Conservation (phyloP, 2,113 vertebrate genomes). For the Glaucidium brasilianum region DNA sequence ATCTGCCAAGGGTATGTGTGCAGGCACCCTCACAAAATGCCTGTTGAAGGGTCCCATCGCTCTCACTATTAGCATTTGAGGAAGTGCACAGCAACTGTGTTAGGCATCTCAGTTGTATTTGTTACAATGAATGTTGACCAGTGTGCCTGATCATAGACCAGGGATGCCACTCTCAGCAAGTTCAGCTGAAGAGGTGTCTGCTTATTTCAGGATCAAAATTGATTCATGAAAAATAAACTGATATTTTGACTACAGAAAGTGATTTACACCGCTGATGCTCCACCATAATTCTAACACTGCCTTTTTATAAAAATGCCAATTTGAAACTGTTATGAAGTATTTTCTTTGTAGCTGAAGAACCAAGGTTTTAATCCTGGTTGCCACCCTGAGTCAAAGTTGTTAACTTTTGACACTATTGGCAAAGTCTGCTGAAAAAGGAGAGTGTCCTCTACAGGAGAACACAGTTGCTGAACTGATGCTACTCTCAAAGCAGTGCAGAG, state of each 20-base stretch:
- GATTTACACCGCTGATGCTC: not conserved
- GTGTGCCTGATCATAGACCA: not conserved
- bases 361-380: not conserved
- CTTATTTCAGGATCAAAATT: not conserved
- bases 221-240: not conserved
- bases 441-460: not conserved
- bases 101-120: not conserved
- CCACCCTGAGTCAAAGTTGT: not conserved
- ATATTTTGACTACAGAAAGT: not conserved
- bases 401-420: not conserved
- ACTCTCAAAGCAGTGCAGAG: not conserved
- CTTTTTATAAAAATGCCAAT: not conserved
- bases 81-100: not conserved
- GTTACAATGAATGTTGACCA: not conserved
- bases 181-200: not conserved
- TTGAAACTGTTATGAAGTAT: not conserved
- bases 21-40: not conserved
- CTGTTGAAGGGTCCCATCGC: not conserved
- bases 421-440: not conserved
- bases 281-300: not conserved
- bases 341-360: not conserved
- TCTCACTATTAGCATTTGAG: fast-evolving
- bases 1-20: not conserved
- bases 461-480: not conserved
- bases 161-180: not conserved